Base-by-base conservation (phyloP, 2,888 invertebrate species). In the Prenolepis imparis region DNA sequence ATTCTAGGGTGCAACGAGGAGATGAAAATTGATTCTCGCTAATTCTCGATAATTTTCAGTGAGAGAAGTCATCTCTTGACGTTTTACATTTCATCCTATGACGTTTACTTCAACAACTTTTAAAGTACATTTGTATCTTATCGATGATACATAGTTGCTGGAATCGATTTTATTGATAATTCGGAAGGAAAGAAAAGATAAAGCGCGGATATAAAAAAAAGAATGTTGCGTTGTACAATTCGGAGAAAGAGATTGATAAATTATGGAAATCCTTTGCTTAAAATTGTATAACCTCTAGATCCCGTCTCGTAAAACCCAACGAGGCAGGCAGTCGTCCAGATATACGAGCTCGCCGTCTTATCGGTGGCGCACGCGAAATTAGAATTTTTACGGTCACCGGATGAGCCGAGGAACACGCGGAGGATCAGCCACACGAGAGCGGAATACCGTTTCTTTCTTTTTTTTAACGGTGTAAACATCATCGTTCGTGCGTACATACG, bases 361-460 rank as follows among this genome's bases (percentile, higher is more conserved):
- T 74, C 81, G 83, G 80, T 15, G 66, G 75, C 73, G 77, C 87
- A 86, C 84, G 87, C 87, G 87, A 90, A 91, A 91, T 91, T 91
- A 90, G 91, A 91, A 91, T 91, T 91, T 91, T 91, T 91, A 91
- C 91, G 70, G 78, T 80, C 78, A 70, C 86, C 73, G 72, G 84
- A 74, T 70, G 86, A 85, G 81, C 74, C 82, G 57, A 77, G 52
- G 85, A 1, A 28, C 32, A 48, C 70, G 72, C 6, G 66, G 84
- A 82, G 84, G 90, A 88, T 85, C 89, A 88, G 87, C 88, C 28
- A 3, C 87, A 84, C 89, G 89, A 85, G 77, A n/a, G n/a, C 48
- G 28, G 28, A 3, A 28, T 28, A 2, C 3, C 28, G n/a, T 28
- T 28, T 28, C 4, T 36, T 36, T 36, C 5, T 36, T 36, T 36